phyloP scores from a whole-genome alignment of 2,888 invertebrate species.

The Clanis bilineata region DNA sequence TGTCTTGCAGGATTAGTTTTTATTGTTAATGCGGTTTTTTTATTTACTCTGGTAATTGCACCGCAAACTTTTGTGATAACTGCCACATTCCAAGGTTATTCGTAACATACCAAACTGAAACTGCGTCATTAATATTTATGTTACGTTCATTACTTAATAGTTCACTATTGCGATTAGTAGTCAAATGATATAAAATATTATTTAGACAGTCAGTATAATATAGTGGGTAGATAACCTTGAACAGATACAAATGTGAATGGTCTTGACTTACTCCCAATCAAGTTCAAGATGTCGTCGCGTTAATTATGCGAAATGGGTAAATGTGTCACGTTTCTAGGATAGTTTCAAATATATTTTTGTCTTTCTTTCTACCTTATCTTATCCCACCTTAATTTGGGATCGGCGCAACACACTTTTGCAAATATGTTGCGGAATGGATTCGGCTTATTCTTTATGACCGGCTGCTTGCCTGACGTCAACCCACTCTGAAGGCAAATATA shows the following conservation, averaged over 20 bases:
- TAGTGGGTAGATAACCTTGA: neutral
- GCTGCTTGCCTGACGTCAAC: too few species aligned
- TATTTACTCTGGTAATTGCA: neutral
- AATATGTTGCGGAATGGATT: too few species aligned
- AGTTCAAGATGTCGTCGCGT: neutral
- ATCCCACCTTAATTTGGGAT: too few species aligned
- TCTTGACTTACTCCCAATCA: neutral
- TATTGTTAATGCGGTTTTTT: neutral
- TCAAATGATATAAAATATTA: neutral
- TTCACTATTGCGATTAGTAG: neutral
- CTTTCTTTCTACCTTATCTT: too few species aligned
- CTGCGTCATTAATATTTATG: neutral
- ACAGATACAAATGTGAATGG: neutral
- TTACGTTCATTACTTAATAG: neutral
- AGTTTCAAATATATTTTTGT: neutral
- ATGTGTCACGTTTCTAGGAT: neutral
- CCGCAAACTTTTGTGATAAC: neutral
- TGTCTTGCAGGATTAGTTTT: neutral
- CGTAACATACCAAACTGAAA: neutral
- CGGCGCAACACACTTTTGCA: too few species aligned
- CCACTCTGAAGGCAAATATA: too few species aligned
- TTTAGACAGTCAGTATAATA: neutral
- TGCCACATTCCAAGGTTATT: neutral
- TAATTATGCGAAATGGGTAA: neutral
- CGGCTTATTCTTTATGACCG: too few species aligned